Base-by-base conservation (phyloP, 2,797 vertebrate species). In the Pogonophryne albipinna region DNA sequence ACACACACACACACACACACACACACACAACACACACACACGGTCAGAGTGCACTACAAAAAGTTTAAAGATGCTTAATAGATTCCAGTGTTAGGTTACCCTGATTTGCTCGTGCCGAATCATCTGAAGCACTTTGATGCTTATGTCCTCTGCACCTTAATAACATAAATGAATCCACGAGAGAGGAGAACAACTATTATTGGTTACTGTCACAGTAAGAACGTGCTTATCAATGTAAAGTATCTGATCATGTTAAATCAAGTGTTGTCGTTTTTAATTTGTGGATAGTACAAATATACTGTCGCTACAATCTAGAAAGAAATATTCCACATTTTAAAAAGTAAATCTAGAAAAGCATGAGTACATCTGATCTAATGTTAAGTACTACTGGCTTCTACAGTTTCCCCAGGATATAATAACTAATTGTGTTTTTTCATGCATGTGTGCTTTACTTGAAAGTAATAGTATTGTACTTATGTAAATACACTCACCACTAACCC, bases 111-210 rank as follows among this genome's bases (percentile, higher is more conserved):
- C 97, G 0, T 92, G 92, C 0, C 91, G 88, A 44, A 99, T 93
- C 70, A 95, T 85, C 87, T 97, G 97, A 60, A 97, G 91, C n/a
- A 97, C 95, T 93, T 96, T 99, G 74, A 95, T 93, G 78, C 93
- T 97, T 50, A 99, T 93, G 50, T 98, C 95, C 0, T 84, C 95
- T 80, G 95, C 92, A 67, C 87, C 97, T 99, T 68, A 13, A 79
- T 11, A 67, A 56, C 82, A 86, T 34, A 2, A 59, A 14, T 27
- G 13, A 41, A 41, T 53, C 14, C 20, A 61, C 53, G n/a, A 50
- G 42, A 50, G 7, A 67, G 34, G 16, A 31, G 27, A 27, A 27
- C 27, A 5, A 5, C 27, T 27, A 27, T 27, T 27, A 27, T 27
- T 27, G 27, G 27, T 27, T 27, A 27, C 20, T 12, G 31, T 55